Evolutionary conservation across 2,113 vertebrate species (phyloP), one percentile per base, ranked within the genome.

Genomic region (Notarius lentiginosus): DNA sequence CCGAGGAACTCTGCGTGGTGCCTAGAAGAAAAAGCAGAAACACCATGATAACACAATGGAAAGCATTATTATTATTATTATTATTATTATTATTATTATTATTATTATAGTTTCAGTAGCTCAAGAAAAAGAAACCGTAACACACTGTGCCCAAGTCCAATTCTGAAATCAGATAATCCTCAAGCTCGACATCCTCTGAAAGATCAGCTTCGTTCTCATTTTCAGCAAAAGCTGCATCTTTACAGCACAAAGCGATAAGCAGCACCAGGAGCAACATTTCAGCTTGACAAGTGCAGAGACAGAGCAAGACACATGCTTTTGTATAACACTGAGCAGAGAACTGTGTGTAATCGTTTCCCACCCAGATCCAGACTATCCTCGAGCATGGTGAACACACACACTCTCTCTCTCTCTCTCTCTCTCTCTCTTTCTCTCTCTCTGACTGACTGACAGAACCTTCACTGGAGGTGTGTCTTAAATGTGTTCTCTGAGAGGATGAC

Each of bases 1-100:
- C 56, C 94, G 91, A 1, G 94, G 92, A n/a, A 94, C 85, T 47
- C 95, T 94, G 83, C 87, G 92, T 0, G 91, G 93, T 58, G 91
- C 93, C 94, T 95, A 92, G 6, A 79, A 83, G 75, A 79, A 90
- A 68, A 34, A 81, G 20, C 4, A 76, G 24, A 63, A 55, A 65
- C 2, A 79, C 14, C 2, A 53, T 30, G 17, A 58, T 89, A 30
- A 84, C 2, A 27, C 63, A 66, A 66, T 41, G 41, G 4, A 41
- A 41, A 41, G 41, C 41, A 4, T 41, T 41, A 41, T 41, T 41
- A 41, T 41, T 27, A 0, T 2, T n/a, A 65, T 30, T 30, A 30
- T 30, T 30, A n/a, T 58, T 58, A 18, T 10, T 12, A 6, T 7
- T 61, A 90, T 22, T 27, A 10, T 12, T 27, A 6, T 63, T 79